A percentile compares a stretch with the other conserved stretches of the same genome.
Evolutionary conservation across 2,797 vertebrate species (phyloP).

Genomic region (Falco cherrug): DNA sequence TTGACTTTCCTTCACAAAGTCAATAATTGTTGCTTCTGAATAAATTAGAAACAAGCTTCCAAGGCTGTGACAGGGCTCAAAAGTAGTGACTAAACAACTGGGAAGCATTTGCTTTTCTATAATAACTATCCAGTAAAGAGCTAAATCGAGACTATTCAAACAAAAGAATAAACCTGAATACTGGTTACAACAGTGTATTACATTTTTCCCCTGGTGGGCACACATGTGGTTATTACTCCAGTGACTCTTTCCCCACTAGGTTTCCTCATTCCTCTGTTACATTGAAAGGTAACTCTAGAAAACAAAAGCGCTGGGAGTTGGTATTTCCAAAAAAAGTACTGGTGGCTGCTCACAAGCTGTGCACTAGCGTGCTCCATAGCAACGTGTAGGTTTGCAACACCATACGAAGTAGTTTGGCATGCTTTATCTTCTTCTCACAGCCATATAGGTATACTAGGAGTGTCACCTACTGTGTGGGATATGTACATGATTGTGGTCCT

Average conservation of each 20-base stretch:
- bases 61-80: background rate
- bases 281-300: background rate
- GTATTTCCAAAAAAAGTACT: background rate
- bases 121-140: background rate
- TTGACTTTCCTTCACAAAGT: background rate
- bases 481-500: accelerated
- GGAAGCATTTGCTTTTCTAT: background rate
- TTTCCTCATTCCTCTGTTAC: background rate
- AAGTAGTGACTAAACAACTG: background rate
- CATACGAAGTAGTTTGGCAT: background rate
- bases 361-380: background rate
- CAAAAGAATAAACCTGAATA: background rate
- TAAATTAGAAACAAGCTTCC: background rate
- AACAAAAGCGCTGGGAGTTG: background rate
- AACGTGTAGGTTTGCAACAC: background rate
- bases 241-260: background rate
- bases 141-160: background rate
- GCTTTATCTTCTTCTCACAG: background rate
- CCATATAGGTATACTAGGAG: background rate
- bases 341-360: background rate
- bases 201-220: background rate
- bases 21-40: background rate
- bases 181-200: background rate
- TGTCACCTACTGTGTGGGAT: background rate
- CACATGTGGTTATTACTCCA: background rate